Conservation (phyloP, 2,888 invertebrate species). For the Cerastis leucographa region DNA sequence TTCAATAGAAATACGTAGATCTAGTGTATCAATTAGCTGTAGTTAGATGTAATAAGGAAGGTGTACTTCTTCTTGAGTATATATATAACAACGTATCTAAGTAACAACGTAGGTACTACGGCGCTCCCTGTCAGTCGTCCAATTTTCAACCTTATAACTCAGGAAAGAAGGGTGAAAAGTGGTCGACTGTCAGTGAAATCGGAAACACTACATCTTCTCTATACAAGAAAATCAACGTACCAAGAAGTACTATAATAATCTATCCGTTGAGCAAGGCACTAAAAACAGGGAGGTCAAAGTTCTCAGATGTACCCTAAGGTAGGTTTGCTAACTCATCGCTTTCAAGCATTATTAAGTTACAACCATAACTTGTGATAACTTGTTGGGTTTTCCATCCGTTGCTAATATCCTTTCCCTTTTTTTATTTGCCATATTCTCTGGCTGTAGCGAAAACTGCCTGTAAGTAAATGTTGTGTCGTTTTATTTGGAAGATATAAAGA, state of each 20-base stretch:
- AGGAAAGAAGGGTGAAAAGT: neutral
- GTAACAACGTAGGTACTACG: neutral
- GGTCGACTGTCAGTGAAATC: neutral
- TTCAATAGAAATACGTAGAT: neutral
- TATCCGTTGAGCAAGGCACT: slow-evolving; percentile 47
- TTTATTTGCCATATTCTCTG: slow-evolving; percentile 18
- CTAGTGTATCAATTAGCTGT: neutral
- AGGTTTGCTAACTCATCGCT: slow-evolving; percentile 61
- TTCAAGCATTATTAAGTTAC: slow-evolving; percentile 63
- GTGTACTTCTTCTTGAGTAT: neutral
- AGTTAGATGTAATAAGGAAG: neutral
- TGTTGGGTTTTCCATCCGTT: slow-evolving; percentile 40
- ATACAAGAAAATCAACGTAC: slow-evolving; percentile 37
- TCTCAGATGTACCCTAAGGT: slow-evolving; percentile 48
- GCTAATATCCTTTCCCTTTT: slow-evolving; percentile 41
- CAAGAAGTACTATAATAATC: slow-evolving; percentile 53
- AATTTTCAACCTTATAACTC: neutral
- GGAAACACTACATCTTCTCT: slow-evolving; percentile 7
- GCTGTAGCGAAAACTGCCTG: neutral
- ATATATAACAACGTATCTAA: too few species aligned
- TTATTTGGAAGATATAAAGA: neutral
- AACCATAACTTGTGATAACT: slow-evolving; percentile 54
- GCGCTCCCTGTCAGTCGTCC: neutral
- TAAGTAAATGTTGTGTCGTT: neutral
- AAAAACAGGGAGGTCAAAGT: slow-evolving; percentile 44